A percentile compares a stretch with the other conserved stretches of the same genome.
phyloP scores from a whole-genome alignment of 2,113 vertebrate species.

The Phrynocephalus versicolor region DNA sequence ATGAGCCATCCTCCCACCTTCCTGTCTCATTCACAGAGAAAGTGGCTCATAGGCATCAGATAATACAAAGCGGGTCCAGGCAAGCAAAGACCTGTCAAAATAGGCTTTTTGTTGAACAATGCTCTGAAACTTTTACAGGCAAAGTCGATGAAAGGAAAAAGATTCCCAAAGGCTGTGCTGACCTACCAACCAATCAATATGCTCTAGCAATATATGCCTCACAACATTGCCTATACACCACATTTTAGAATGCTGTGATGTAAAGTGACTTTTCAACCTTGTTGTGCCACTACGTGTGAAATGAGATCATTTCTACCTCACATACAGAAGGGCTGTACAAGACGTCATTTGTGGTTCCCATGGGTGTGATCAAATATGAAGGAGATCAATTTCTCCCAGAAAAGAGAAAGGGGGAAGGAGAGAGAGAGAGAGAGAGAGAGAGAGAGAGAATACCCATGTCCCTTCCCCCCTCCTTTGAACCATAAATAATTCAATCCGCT shows the following conservation, averaged over 20 bases:
- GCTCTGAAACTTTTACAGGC: background rate
- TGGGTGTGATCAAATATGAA: slow-evolving; percentile 1
- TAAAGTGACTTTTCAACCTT: slow-evolving; percentile 18
- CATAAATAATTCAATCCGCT: slow-evolving; percentile 31
- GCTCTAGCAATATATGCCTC: background rate
- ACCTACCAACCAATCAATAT: background rate
- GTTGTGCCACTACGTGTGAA: slow-evolving; percentile 4
- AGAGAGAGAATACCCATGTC: no score
- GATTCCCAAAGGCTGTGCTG: background rate
- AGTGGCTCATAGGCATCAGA: no score
- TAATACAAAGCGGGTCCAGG: no score
- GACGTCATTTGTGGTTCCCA: background rate
- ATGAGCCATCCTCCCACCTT: background rate
- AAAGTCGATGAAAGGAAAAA: background rate
- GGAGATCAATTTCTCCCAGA: background rate
- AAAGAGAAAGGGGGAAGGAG: background rate
- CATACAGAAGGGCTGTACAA: no score
- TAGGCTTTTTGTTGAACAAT: background rate
- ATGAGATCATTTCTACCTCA: background rate
- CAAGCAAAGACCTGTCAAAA: background rate
- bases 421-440: background rate
- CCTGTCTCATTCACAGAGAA: background rate
- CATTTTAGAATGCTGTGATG: background rate
- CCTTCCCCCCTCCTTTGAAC: slow-evolving; percentile 4
- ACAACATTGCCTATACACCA: background rate